Conservation (phyloP, 2,797 vertebrate genomes). For the Pelodytes ibericus region DNA sequence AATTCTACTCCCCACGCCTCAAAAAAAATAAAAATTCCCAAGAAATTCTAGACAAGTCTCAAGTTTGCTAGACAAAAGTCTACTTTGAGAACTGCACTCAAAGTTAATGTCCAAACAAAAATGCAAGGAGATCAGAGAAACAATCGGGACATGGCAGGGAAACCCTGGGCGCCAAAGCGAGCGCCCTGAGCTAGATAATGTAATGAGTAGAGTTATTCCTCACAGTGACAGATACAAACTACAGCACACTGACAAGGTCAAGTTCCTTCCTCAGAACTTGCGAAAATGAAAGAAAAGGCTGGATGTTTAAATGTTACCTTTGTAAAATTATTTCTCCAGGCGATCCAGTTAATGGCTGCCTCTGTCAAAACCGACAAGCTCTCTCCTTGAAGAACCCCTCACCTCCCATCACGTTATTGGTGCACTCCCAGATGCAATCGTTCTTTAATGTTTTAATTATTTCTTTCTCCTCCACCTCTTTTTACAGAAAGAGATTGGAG, state of each 20-base stretch:
- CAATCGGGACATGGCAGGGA: background rate
- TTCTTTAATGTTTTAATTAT: too few species aligned
- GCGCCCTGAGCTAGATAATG: slow-evolving; percentile 7
- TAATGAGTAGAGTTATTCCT: slow-evolving; percentile 17
- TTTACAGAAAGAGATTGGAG: too few species aligned
- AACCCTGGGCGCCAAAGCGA: background rate
- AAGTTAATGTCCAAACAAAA: background rate
- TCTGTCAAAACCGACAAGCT: background rate
- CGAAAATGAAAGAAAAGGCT: slow-evolving; percentile 22
- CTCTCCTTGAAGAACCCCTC: too few species aligned
- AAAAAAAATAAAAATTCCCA: too few species aligned
- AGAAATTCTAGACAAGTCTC: too few species aligned
- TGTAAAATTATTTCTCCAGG: slow-evolving; percentile 12
- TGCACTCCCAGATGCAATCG: too few species aligned
- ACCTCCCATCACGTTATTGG: too few species aligned
- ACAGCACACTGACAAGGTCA: slow-evolving; percentile 34
- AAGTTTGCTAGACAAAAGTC: too few species aligned
- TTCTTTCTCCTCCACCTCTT: too few species aligned
- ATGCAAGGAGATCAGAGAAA: background rate
- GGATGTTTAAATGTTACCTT: slow-evolving; percentile 17
- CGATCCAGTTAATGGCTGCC: slow-evolving; percentile 2
- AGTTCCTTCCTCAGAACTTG: slow-evolving; percentile 22
- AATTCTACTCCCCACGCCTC: too few species aligned
- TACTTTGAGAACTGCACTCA: too few species aligned
- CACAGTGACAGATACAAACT: slow-evolving; percentile 9